Evolutionary conservation across 2,888 invertebrate species (phyloP).

Genomic region (Pandemis corylana): DNA sequence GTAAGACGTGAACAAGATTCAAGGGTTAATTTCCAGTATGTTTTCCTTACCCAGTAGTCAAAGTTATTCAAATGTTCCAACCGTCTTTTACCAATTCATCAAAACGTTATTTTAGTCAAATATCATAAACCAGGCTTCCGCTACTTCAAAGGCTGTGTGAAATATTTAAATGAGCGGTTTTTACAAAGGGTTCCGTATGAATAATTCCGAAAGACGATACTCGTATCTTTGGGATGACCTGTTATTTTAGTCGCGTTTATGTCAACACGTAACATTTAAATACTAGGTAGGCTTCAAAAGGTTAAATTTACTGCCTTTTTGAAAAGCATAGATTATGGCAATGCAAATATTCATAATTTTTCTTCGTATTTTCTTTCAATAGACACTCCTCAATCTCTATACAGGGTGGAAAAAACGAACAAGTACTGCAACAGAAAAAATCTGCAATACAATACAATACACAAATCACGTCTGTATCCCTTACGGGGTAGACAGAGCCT

Average conservation of each 20-base stretch:
- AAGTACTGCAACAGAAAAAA: too few relatives aligned
- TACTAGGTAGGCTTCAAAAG: too few relatives aligned
- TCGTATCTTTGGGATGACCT: constrained; percentile 6
- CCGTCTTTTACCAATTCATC: constrained; percentile 30
- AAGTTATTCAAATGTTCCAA: background rate
- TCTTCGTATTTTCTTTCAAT: too few relatives aligned
- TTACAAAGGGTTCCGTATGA: constrained; percentile 37
- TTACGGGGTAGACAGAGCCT: too few relatives aligned
- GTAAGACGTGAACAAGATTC: background rate
- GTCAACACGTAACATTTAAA: background rate
- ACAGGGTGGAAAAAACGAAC: too few relatives aligned
- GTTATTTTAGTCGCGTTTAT: background rate
- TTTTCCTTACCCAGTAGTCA: background rate
- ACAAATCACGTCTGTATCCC: too few relatives aligned
- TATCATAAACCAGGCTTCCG: constrained; percentile 9
- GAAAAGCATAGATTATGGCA: too few relatives aligned
- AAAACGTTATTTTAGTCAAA: constrained; percentile 30
- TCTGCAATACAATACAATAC: too few relatives aligned
- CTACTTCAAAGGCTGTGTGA: constrained; percentile 27
- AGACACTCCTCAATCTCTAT: too few relatives aligned
- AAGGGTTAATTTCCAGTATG: background rate
- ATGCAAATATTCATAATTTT: too few relatives aligned
- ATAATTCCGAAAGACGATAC: constrained; percentile 33
- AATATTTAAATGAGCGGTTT: constrained; percentile 41
- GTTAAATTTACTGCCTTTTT: too few relatives aligned